Evolutionary conservation across 2,797 vertebrate species (phyloP), one percentile per base, ranked within the genome.

Genomic region (Pelochelys cantorii): DNA sequence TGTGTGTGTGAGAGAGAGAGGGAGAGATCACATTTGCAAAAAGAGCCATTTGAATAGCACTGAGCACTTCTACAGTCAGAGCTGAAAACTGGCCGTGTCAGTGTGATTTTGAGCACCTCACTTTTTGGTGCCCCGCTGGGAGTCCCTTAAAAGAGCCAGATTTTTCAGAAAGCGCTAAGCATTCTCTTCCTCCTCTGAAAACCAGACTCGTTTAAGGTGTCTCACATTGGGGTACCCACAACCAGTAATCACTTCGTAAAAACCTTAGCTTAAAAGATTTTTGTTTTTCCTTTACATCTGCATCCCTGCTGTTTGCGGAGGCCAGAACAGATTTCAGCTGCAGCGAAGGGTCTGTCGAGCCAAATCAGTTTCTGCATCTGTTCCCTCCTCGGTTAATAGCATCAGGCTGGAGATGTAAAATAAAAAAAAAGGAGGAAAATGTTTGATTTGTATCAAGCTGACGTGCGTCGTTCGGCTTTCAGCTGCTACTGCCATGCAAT

Each of bases 251-350:
- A n/a, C 31, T 37, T 77, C 52, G 1, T 78, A 77, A 37, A 48
- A 55, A 2, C 0, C 0, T 14, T 54, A 62, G 13, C n/a, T 14
- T 29, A 10, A 5, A 0, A 11, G 55, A 27, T 52, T 78, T 60
- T 86, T 14, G 29, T 37, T 42, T 52, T 27, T 86, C 25, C 7
- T 20, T 59, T 68, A 23, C 60, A 23, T 55, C 65, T 68, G 8
- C 59, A 2, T 17, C 68, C 53, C 87, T 82, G 2, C 79, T 5
- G 0, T 1, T 57, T 22, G 77, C n/a, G 34, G 37, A 92, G 74
- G 11, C 1, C 29, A 1, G 6, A 68, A 1, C 56, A 4, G 10
- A 1, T 29, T 15, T 11, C 60, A 5, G 29, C 82, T 79, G 80
- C 83, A 29, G 3, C 1, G 65, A 89, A 88, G 62, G 79, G 83